Evolutionary conservation across 2,888 invertebrate species (phyloP), one percentile per base, ranked within the genome.

Genomic region (Caenorhabditis angaria): DNA sequence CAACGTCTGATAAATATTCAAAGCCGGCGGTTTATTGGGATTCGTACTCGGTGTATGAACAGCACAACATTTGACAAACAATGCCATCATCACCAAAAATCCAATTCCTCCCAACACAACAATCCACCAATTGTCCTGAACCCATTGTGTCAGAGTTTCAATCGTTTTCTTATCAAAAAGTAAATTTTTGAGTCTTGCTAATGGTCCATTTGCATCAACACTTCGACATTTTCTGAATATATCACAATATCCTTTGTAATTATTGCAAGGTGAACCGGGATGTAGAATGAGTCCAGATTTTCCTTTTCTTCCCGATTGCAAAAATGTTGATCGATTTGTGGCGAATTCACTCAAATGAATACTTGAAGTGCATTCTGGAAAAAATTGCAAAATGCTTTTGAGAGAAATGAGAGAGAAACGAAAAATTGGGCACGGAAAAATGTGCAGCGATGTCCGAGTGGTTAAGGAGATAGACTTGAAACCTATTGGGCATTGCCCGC

Each of bases 11-110:
- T 94, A 94, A 81, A 99, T 91, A 79, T 95, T 92, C 81, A 95
- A 92, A 12, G 97, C 96, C 0, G 97, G 95, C 64, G 95, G 93
- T 85, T 95, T 94, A 89, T 96, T 96, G 6, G 99, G 99, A 91
- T 99, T 99, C 76, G 94, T 95, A 67, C 95, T 95, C 28, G 99
- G 99, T 63, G 99, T 99, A 89, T 99, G 97, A 61, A 99, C 99
- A 32, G 99, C 99, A 89, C 97, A 99, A 89, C 97, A 96, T 89
- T 99, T 97, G 87, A 99, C 97, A 89, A 99, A 99, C 67, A 95
- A 91, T 63, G 95, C 97, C 97, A 99, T 97, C 87, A 95, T 92
- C 83, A 97, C 92, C 63, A 97, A 92, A 88, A 97, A 93, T 67
- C 92, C 93, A 63, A 99, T 93, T 58, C 94, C 93, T 90, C 94